Percentiles rank a stretch among this genome's conserved stretches.
Conservation (phyloP, 2,113 vertebrate species). For the Tangachromis dhanisi region DNA sequence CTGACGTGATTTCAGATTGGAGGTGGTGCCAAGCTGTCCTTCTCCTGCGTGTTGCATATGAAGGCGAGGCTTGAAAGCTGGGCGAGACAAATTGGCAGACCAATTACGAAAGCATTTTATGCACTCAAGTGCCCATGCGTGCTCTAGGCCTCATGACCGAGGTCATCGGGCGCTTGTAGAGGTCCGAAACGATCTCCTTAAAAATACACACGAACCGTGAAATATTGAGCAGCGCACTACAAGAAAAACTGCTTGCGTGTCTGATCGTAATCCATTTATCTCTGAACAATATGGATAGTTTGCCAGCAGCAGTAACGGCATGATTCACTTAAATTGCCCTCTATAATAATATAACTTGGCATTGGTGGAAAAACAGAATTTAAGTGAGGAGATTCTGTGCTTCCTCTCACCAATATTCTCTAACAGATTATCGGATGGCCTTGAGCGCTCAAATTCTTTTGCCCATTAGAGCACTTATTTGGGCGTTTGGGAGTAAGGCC, state of each 20-base stretch:
- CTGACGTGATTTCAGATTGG: constrained; percentile 42
- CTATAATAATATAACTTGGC: neutral
- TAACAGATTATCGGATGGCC: neutral
- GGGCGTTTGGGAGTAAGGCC: neutral
- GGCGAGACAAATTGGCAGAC: neutral
- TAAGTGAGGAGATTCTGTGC: neutral
- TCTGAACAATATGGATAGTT: neutral
- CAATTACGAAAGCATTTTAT: constrained; percentile 43
- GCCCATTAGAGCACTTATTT: constrained; percentile 13
- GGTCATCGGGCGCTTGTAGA: neutral
- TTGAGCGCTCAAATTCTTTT: neutral
- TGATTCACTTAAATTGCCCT: neutral
- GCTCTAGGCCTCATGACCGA: neutral
- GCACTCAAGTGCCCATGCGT: constrained; percentile 12
- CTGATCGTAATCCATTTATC: neutral
- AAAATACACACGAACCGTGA: neutral
- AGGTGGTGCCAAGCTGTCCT: constrained; percentile 35
- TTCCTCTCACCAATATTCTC: neutral
- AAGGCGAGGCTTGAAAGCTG: constrained; percentile 36
- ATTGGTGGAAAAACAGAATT: neutral
- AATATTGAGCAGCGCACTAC: neutral
- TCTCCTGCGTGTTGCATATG: constrained; percentile 4
- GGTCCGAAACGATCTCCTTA: neutral
- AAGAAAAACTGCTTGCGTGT: neutral
- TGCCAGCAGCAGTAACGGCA: neutral